Conservation (phyloP, 2,797 vertebrate genomes). For the Mastacembelus armatus region DNA sequence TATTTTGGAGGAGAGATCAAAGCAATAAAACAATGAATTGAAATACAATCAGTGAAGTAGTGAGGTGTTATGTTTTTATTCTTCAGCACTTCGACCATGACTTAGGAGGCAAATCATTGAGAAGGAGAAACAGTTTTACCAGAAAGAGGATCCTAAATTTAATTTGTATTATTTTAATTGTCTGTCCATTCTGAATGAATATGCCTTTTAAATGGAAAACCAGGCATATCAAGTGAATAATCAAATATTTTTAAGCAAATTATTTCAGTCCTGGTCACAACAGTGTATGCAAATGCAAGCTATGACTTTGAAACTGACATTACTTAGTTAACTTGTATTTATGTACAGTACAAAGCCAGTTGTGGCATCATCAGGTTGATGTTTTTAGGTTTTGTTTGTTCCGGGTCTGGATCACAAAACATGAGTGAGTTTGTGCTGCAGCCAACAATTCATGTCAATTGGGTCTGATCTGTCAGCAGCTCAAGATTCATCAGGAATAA, state of each 20-base stretch:
- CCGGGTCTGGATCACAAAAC: slow-evolving; percentile 32
- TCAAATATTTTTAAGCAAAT: slow-evolving; percentile 45
- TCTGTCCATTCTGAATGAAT: background rate
- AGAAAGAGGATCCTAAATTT: background rate
- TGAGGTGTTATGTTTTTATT: slow-evolving; percentile 2
- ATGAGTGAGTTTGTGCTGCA: slow-evolving; percentile 7
- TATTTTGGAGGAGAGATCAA: slow-evolving; percentile 28
- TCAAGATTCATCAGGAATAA: slow-evolving; percentile 14
- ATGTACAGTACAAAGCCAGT: slow-evolving; percentile 55
- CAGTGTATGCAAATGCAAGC: slow-evolving; percentile 38
- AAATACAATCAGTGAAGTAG: slow-evolving; percentile 6
- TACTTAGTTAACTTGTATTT: slow-evolving; percentile 61
- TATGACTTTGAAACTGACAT: slow-evolving; percentile 63
- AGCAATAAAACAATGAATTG: slow-evolving; percentile 18
- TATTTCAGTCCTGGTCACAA: slow-evolving; percentile 15
- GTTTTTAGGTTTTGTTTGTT: slow-evolving; percentile 53
- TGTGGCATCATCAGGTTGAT: slow-evolving; percentile 55
- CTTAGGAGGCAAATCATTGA: background rate
- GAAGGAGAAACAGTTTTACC: slow-evolving; percentile 4
- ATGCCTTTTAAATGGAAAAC: slow-evolving; percentile 25
- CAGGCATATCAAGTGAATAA: slow-evolving; percentile 30
- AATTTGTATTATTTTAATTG: slow-evolving; percentile 17
- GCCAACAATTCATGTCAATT: slow-evolving; percentile 32
- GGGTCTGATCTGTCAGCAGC: slow-evolving; percentile 13
- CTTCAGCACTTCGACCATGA: background rate